Conservation (phyloP, 2,888 invertebrate species). For the Spodoptera exigua region DNA sequence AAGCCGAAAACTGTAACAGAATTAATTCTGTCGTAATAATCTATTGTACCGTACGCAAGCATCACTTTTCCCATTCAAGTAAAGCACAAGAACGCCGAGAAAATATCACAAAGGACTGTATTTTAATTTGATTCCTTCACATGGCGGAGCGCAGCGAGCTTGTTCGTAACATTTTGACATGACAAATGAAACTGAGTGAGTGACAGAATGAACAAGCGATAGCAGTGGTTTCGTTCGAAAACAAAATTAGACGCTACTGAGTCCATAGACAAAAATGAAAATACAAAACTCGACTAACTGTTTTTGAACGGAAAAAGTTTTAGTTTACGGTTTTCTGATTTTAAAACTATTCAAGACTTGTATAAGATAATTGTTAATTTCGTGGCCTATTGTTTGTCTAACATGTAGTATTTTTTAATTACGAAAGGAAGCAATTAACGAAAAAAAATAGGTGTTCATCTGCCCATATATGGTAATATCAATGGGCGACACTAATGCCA, state of each 20-base stretch:
- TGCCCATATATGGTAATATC: conserved; percentile 80
- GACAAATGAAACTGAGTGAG: conserved; percentile 53
- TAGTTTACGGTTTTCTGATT: no score
- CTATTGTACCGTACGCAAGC: conserved; percentile 54
- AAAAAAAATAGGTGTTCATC: conserved; percentile 43
- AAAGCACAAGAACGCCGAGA: conserved; percentile 53
- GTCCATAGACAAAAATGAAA: no score
- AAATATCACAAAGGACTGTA: conserved; percentile 39
- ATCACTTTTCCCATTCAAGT: conserved; percentile 62
- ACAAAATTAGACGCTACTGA: neutral
- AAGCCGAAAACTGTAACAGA: conserved; percentile 60
- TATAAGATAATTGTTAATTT: no score
- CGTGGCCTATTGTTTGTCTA: neutral
- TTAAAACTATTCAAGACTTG: no score
- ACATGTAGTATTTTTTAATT: neutral
- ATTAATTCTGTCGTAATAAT: conserved; percentile 56
- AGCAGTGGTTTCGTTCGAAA: conserved; percentile 46
- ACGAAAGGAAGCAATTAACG: neutral
- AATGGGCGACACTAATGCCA: conserved; percentile 66
- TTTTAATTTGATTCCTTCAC: conserved; percentile 63
- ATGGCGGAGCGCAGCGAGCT: conserved; percentile 55
- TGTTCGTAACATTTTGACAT: conserved; percentile 65
- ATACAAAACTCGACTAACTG: conserved; percentile 25
- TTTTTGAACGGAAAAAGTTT: no score
- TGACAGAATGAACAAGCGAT: conserved; percentile 2